phyloP scores from a whole-genome alignment of 1,140 invertebrate genomes.

The Papilio polyxenes region DNA sequence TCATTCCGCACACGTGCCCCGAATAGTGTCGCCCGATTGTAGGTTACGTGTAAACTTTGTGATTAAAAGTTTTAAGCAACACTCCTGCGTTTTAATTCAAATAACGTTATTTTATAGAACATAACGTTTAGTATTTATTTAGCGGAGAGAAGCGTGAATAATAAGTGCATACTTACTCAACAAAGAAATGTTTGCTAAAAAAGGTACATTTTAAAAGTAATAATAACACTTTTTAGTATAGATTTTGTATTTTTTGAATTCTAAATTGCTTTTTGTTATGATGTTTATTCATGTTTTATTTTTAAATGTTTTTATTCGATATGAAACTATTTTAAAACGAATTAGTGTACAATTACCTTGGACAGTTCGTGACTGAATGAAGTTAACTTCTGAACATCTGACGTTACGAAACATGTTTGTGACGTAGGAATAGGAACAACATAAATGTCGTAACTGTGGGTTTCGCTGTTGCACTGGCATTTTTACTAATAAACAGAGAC shows the following conservation, averaged over 20 bases:
- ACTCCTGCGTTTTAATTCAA: not conserved
- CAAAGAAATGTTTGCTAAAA: slow-evolving; percentile 23
- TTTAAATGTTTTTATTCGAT: not conserved
- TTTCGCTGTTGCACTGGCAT: not conserved
- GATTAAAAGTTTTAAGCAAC: slow-evolving; percentile 17
- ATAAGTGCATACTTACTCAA: slow-evolving; percentile 21
- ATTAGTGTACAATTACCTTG: slow-evolving; percentile 1
- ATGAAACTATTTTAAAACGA: slow-evolving; percentile 3
- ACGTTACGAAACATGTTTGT: not conserved
- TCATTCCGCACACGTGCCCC: slow-evolving; percentile 30
- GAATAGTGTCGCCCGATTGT: slow-evolving; percentile 5
- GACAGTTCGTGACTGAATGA: slow-evolving; percentile 22
- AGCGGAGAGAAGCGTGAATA: not conserved
- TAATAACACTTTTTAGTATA: slow-evolving; percentile 5
- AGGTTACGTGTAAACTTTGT: slow-evolving; percentile 10
- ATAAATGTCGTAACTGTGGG: not conserved
- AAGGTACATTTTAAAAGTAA: slow-evolving; percentile 19
- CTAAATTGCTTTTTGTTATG: not conserved
- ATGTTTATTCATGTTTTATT: slow-evolving; percentile 6
- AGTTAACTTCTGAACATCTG: not conserved
- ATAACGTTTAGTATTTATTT: not conserved
- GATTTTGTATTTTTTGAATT: not conserved
- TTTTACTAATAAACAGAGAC: not conserved
- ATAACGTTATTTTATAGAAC: slow-evolving; percentile 1
- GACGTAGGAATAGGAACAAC: not conserved